Evolutionary conservation across 2,888 invertebrate species (phyloP).

Genomic region (Parelbella ahira): DNA sequence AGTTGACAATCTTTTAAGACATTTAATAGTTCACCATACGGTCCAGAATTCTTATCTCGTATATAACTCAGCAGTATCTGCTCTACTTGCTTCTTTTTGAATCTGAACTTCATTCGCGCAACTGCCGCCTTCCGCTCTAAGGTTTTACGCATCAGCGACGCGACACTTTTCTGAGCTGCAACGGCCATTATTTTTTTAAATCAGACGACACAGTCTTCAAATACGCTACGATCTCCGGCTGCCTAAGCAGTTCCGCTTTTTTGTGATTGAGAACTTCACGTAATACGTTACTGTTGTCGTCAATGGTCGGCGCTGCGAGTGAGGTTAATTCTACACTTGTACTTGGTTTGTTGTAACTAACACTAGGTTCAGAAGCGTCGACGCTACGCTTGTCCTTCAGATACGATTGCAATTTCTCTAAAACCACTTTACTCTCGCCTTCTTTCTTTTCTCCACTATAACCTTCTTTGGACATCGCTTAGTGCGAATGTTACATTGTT

Average conservation of each 20-base stretch:
- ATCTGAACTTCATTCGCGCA: constrained; percentile 60
- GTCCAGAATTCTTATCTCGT: constrained; percentile 52
- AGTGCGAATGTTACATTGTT: constrained; percentile 39
- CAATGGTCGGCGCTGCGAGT: constrained; percentile 41
- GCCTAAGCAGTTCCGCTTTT: constrained; percentile 66
- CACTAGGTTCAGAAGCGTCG: constrained; percentile 50
- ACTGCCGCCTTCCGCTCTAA: constrained; percentile 60
- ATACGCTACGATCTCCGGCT: constrained; percentile 69
- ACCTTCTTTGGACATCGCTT: constrained; percentile 75
- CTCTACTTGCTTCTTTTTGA: constrained; percentile 68
- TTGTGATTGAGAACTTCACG: constrained; percentile 72
- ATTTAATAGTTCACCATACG: constrained; percentile 71
- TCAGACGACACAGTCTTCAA: constrained; percentile 63
- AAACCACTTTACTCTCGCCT: constrained; percentile 70
- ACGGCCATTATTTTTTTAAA: constrained; percentile 72
- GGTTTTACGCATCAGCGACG: constrained; percentile 68
- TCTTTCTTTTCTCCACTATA: constrained; percentile 73
- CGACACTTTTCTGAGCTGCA: constrained; percentile 58
- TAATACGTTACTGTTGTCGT: constrained; percentile 65
- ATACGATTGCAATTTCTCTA: constrained; percentile 71
- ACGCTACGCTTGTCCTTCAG: constrained; percentile 69
- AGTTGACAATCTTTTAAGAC: constrained; percentile 62
- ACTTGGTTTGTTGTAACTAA: constrained; percentile 59
- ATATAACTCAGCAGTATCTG: constrained; percentile 60
- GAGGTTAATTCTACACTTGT: constrained; percentile 58